phyloP scores from a whole-genome alignment of 2,888 invertebrate species.

The Incurvaria masculella region DNA sequence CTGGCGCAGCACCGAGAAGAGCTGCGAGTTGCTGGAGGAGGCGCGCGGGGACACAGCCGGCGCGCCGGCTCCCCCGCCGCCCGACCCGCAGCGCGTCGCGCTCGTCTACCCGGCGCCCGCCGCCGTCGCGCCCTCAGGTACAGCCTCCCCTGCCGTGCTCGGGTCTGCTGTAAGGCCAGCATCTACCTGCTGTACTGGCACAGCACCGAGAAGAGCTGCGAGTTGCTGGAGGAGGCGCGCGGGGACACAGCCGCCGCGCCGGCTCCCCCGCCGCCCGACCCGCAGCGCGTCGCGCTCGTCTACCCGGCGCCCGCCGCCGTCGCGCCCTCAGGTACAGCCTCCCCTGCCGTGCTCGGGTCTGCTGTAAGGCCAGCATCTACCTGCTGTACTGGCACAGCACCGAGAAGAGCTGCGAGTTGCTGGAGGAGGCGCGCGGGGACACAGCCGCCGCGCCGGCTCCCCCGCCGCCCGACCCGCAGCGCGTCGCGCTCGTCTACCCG shows the following conservation, averaged over 20 bases:
- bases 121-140: no score
- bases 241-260: no score
- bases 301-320: conserved; percentile 17
- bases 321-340: no score
- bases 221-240: no score
- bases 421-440: no score
- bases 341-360: conserved; percentile 37
- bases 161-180: conserved; percentile 64
- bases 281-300: conserved; percentile 15
- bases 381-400: conserved; percentile 65
- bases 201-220: conserved; percentile 63
- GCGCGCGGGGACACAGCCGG: no score
- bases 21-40: no score
- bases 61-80: no score
- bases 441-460: no score
- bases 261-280: conserved; percentile 14
- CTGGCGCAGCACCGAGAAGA: conserved; percentile 65
- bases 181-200: conserved; percentile 65
- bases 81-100: conserved; percentile 16
- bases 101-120: conserved; percentile 17
- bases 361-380: conserved; percentile 64
- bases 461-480: conserved; percentile 14
- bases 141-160: no score
- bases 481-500: conserved; percentile 16
- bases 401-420: conserved; percentile 63